Conservation (phyloP, 2,113 vertebrate species). For the Micromys minutus region DNA sequence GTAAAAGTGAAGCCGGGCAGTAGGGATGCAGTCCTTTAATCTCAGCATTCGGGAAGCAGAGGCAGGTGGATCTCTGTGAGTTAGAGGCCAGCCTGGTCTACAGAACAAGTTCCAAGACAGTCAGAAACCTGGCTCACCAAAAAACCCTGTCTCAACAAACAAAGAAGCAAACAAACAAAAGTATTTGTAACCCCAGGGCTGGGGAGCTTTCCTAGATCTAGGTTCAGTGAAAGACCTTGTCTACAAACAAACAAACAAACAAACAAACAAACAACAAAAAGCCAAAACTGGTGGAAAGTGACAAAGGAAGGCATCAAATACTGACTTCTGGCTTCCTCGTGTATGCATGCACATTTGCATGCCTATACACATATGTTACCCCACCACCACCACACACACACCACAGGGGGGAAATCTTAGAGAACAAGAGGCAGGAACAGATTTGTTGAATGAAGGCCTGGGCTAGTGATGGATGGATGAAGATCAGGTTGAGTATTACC, state of each 20-base stretch:
- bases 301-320: not conserved
- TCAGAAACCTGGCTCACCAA: not conserved
- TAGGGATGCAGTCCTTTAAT: rapidly evolving
- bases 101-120: not conserved
- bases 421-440: not conserved
- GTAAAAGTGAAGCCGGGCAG: no score
- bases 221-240: not conserved
- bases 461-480: not conserved
- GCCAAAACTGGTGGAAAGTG: not conserved
- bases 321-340: not conserved
- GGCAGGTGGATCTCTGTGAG: not conserved
- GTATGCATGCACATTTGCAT: not conserved
- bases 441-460: not conserved
- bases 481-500: not conserved
- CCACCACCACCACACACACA: not conserved
- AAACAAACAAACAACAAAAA: not conserved
- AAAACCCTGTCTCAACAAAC: not conserved
- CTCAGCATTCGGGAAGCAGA: not conserved
- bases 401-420: not conserved
- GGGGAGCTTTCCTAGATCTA: not conserved
- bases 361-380: no score
- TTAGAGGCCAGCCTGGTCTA: not conserved
- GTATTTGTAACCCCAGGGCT: not conserved
- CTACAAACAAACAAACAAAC: not conserved
- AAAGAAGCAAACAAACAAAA: not conserved